These are phyloP conservation scores for Pheosia tremula DNA, from an alignment of 2,888 invertebrate genomes.

Conservation along the genomic window DNA sequence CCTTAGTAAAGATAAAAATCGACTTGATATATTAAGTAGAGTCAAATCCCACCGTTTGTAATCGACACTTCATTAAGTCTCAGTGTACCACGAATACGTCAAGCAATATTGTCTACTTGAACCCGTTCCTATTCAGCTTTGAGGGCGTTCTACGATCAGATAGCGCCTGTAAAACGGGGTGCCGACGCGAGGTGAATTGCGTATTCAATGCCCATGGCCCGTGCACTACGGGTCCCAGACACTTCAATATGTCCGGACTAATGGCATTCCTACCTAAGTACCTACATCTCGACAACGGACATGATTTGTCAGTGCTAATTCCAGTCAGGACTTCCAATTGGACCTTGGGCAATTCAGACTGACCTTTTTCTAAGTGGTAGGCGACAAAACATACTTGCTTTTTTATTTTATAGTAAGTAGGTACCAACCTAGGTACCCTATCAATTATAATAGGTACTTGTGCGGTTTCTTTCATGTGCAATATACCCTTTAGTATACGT, in stretches of 20 bases:
- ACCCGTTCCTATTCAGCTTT: neutral
- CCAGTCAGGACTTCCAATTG: neutral
- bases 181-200: constrained; percentile 2
- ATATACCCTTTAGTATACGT: too few species aligned
- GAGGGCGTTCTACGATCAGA: constrained; percentile 2
- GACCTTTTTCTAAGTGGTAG: too few species aligned
- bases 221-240: neutral
- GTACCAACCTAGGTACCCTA: too few species aligned
- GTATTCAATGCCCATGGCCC: constrained; percentile 1
- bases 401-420: too few species aligned
- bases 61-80: too few species aligned
- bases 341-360: neutral
- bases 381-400: too few species aligned
- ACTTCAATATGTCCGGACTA: constrained; percentile 4
- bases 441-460: too few species aligned
- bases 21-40: too few species aligned
- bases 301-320: neutral
- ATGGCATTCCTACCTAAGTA: neutral
- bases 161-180: neutral
- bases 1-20: too few species aligned
- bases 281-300: neutral
- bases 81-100: neutral
- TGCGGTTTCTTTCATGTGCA: too few species aligned
- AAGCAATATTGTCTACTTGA: neutral
- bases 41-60: too few species aligned